Evolutionary conservation across 2,113 vertebrate species (phyloP), one percentile per base, ranked within the genome.

Genomic region (Cyanoliseus patagonus): DNA sequence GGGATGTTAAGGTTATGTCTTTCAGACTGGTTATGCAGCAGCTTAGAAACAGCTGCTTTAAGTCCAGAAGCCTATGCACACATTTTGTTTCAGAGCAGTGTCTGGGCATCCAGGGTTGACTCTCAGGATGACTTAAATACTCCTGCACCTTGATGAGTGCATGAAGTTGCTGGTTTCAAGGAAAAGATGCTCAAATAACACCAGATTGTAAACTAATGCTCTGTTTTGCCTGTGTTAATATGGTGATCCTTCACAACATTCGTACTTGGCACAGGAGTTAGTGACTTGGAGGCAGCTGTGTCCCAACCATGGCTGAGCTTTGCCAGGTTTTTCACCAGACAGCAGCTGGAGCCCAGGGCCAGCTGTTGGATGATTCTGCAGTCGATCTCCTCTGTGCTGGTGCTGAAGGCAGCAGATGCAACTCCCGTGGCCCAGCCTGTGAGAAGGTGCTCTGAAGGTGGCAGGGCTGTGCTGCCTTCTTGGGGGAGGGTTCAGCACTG

Each of bases 401-500:
- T 28, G n/a, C 39, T 68, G 7, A 16, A 10, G 35, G 72, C 52
- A 73, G 68, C 53, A 74, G 49, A 47, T 62, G n/a, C 4, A 3
- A 30, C 22, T 75, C 17, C 59, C 1, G 0, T 2, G 35, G 68
- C 52, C 33, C 72, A 61, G 63, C 13, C 41, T 35, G 16, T 14
- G 35, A 13, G 44, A 66, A 62, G 80, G 18, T 27, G 41, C 73
- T 53, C 15, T 39, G n/a, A 44, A 35, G 28, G 33, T 31, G 53
- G 33, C 52, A 35, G 57, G 27, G 53, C 44, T 73, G 9, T 12
- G 44, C 67, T 68, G 62, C 33, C 52, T 63, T 51, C 57, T 35
- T 18, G 0, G 0, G 9, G 27, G 23, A 5, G 61, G 30, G 37
- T 15, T 81, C 64, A 81, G 78, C 3, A 2, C 74, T 35, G 3